A percentile compares a stretch with the other conserved stretches of the same genome.
phyloP scores from a whole-genome alignment of 2,797 vertebrate species.

The Coracias cyanogaster region DNA sequence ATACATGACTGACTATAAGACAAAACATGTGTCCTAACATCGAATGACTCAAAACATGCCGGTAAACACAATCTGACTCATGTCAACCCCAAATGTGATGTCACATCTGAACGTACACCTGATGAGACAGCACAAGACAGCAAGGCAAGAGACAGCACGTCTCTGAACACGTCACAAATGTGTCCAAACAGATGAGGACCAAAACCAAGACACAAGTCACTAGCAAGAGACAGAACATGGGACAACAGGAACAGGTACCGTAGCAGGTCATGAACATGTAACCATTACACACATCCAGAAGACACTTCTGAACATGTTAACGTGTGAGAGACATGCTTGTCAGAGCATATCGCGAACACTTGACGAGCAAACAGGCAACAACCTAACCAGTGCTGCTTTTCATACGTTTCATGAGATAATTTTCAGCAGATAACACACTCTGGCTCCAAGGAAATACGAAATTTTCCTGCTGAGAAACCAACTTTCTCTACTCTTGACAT shows the following conservation, averaged over 20 bases:
- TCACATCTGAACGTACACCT: background rate
- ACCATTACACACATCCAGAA: background rate
- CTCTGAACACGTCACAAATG: background rate
- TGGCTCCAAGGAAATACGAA: background rate
- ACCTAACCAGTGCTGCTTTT: background rate
- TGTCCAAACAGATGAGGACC: background rate
- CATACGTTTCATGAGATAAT: background rate
- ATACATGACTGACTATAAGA: background rate
- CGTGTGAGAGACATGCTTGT: background rate
- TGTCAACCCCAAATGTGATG: background rate
- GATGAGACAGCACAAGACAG: background rate
- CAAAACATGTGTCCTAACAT: background rate
- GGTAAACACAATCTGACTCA: background rate
- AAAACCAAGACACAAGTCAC: background rate
- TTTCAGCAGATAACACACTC: background rate
- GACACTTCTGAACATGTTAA: background rate
- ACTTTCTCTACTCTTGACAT: background rate
- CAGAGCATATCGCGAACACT: background rate
- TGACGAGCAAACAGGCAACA: background rate
- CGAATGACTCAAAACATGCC: background rate
- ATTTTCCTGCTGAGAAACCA: background rate
- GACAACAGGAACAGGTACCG: rapidly evolving
- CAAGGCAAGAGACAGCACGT: background rate
- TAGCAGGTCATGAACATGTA: background rate
- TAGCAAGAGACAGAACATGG: background rate